phyloP scores from a whole-genome alignment of 2,888 invertebrate species.

The Drosophila pseudotakahashii region DNA sequence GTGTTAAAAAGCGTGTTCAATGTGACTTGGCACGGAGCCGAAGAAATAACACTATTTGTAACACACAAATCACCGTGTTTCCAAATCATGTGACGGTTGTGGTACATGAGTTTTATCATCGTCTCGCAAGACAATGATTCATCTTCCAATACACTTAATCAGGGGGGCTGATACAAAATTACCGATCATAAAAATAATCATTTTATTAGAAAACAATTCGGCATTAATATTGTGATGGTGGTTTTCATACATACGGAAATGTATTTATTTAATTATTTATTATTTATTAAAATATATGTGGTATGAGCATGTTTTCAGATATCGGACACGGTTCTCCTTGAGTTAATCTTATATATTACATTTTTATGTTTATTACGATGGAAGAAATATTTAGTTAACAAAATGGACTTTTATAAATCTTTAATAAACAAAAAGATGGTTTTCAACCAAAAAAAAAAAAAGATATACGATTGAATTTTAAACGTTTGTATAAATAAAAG shows the following conservation, averaged over 20 bases:
- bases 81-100: slow-evolving; percentile 19
- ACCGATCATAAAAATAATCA: not conserved
- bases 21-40: slow-evolving; percentile 13
- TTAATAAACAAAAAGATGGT: not conserved
- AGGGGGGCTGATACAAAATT: too few species aligned
- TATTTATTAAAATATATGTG: not conserved
- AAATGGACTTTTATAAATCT: not conserved
- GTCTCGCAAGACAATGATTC: not conserved
- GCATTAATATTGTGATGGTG: not conserved
- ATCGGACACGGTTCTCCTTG: too few species aligned
- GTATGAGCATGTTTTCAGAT: too few species aligned
- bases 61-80: slow-evolving; percentile 24
- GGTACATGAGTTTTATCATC: slow-evolving; percentile 1
- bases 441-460: not conserved
- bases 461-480: not conserved
- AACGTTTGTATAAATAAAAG: too few species aligned
- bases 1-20: slow-evolving; percentile 37
- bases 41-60: slow-evolving; percentile 24
- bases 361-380: not conserved
- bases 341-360: not conserved
- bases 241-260: not conserved
- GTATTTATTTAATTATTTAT: not conserved
- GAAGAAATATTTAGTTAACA: not conserved
- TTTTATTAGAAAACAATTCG: not conserved
- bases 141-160: not conserved